Evolutionary conservation across 2,888 invertebrate genomes (phyloP), one percentile per base, ranked within the genome.

Genomic region (Elegia similella): DNA sequence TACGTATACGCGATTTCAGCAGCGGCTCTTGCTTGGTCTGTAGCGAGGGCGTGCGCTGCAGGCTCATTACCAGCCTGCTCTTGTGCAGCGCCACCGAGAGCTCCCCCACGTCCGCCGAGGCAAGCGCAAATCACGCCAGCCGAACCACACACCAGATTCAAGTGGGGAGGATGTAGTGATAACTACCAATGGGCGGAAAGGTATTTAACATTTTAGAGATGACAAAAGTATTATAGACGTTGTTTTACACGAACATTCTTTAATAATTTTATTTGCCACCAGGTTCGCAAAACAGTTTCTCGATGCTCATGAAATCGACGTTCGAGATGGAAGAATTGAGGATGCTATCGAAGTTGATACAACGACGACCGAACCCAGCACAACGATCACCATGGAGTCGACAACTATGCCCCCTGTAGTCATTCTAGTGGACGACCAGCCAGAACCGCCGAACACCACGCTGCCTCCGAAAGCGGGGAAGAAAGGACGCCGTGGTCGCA

Each of bases 141-240:
- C 93, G 97, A 90, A 93, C 94, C 95, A 7, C 93, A 93, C 58
- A 94, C 94, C 0, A 92, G 94, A 62, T 96, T 96, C 87, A 95
- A 96, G 80, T 97, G 97, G 97, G 96, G 96, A 48, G 97, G 97
- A 32, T 97, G 97, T 79, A 95, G 96, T 0, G 97, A 97, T 75
- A 96, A 97, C 84, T 92, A 95, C 57, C 93, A 93, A 67, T 95
- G 95, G 92, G 96, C 95, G 1, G 93, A 94, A 58, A 92, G 89
- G 90, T 89, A 65, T 48, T n/a, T n/a, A 2, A 7, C 23, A 5
- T 23, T 23, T 23, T 23, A 5, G 5, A 23, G 23, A 23, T 5
- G 5, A 3, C 5, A 23, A 23, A 23, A 3, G 23, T 23, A 23
- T 3, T 23, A 23, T 2, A n/a, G n/a, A n/a, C n/a, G n/a, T n/a